Base-by-base conservation (phyloP, 2,888 invertebrate species). In the Pseudococcus longispinus region DNA sequence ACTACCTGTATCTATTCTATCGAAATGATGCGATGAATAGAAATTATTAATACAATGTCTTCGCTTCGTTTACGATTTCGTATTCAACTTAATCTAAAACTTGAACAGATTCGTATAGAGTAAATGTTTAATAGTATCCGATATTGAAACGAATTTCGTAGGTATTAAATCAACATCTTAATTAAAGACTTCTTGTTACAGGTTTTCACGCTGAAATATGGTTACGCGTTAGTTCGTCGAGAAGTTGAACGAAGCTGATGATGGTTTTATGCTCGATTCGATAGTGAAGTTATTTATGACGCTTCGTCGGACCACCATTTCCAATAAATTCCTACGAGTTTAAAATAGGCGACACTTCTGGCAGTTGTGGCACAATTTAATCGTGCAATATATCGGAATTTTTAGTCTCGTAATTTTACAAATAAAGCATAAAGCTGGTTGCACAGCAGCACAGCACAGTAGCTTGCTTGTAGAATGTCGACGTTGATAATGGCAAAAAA, bases 1-100 rank as follows among this genome's bases (percentile, higher is more conserved):
- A 37, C 77, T 42, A 80, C 77, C 77, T 37, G 77, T 80, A 42
- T n/a, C n/a, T n/a, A n/a, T 42, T 80, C 77, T 42, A 42, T 80
- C 4, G 77, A 29, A 80, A 80, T 42, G 42, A 80, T 20, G 77
- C 20, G 37, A 42, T 37, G 77, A 80, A 80, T 80, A 80, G 23
- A 80, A 80, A 80, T 80, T 42, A 23, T 42, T 80, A 23, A 60
- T 60, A 60, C 60, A 60, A 60, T 60, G 60, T 60, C 23, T 60
- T 23, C 20, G 3, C 9, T 60, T 60, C 20, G 51, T 51, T n/a
- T 51, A 51, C 13, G 13, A 46, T 46, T 46, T n/a, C n/a, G n/a
- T n/a, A n/a, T n/a, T n/a, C 13, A 3, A 46, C 46, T 11, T 46
- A 46, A 46, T 46, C 46, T 46, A 9, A 37, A 9, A 37, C 8